phyloP scores from a whole-genome alignment of 1,140 invertebrate species.

The Cotesia vestalis region DNA sequence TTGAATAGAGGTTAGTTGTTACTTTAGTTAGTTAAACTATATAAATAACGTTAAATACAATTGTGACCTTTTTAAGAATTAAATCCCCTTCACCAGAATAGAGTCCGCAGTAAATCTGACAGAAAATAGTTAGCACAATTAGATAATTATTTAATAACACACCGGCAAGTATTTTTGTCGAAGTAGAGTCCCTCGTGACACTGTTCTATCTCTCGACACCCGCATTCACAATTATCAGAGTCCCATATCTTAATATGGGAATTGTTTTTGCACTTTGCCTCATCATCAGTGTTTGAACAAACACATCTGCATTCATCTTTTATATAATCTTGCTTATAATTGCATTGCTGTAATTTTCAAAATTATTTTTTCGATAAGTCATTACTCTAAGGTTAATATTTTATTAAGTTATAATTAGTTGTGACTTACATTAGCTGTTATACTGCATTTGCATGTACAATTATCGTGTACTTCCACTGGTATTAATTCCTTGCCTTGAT shows the following conservation, averaged over 20 bases:
- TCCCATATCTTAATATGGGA: slow-evolving; percentile 71
- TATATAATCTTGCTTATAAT: slow-evolving; percentile 1
- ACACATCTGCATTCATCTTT: slow-evolving; percentile 67
- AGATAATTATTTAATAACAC: slow-evolving; percentile 48
- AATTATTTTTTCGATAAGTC: neutral
- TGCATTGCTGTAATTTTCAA: neutral
- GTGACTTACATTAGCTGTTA: slow-evolving; percentile 66
- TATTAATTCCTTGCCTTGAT: slow-evolving; percentile 57
- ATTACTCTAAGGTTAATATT: too few species aligned
- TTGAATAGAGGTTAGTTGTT: too few species aligned
- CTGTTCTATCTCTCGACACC: slow-evolving; percentile 65
- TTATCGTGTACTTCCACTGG: slow-evolving; percentile 70
- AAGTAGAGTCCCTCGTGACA: slow-evolving; percentile 72
- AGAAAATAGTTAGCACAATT: slow-evolving; percentile 28
- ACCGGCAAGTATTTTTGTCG: slow-evolving; percentile 71
- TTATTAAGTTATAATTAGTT: neutral
- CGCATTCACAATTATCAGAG: slow-evolving; percentile 67
- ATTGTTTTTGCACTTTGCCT: slow-evolving; percentile 66
- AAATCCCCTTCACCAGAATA: slow-evolving; percentile 37
- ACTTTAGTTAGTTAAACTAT: too few species aligned
- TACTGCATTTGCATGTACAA: slow-evolving; percentile 71
- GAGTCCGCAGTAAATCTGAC: slow-evolving; percentile 5
- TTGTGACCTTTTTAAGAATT: slow-evolving; percentile 16
- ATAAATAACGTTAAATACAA: slow-evolving; percentile 13
- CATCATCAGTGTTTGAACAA: slow-evolving; percentile 71